Evolutionary conservation across 2,797 vertebrate species (phyloP).

Genomic region (Sebastes itinus): DNA sequence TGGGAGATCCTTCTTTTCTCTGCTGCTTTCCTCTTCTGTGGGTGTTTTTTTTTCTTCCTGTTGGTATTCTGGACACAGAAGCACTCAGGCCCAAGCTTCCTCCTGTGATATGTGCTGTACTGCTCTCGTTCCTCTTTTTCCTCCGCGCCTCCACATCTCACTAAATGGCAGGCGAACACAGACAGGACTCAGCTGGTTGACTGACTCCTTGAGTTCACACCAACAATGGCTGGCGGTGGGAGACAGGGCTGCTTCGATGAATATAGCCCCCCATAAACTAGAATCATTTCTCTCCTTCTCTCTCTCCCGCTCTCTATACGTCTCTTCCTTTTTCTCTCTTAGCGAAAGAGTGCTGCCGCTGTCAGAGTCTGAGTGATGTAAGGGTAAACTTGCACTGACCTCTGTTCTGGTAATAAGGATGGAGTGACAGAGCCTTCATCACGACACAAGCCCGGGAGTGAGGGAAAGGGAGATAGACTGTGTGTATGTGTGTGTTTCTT

Average conservation of each 20-base stretch:
- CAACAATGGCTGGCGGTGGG: constrained; percentile 49
- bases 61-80: constrained; percentile 56
- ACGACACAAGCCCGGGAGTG: constrained; percentile 54
- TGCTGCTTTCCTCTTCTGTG: constrained; percentile 22
- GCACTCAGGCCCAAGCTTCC: constrained; percentile 29
- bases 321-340: constrained; percentile 59
- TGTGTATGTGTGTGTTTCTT: neutral
- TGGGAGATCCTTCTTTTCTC: constrained; percentile 32
- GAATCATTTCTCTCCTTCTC: constrained; percentile 44
- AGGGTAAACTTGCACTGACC: constrained; percentile 71
- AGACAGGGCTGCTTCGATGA: constrained; percentile 37
- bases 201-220: constrained; percentile 46
- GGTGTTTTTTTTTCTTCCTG: neutral
- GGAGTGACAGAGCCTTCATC: constrained; percentile 69
- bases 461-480: constrained; percentile 54
- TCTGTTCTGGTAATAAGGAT: constrained; percentile 73
- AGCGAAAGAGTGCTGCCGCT: constrained; percentile 45
- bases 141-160: constrained; percentile 34
- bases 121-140: constrained; percentile 41
- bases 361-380: constrained; percentile 71
- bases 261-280: constrained; percentile 47
- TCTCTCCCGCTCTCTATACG: constrained; percentile 5
- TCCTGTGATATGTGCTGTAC: constrained; percentile 48
- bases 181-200: constrained; percentile 63
- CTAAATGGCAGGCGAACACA: constrained; percentile 64